Evolutionary conservation across 2,888 invertebrate genomes (phyloP).

Genomic region (Lasioglossum leucozonium): DNA sequence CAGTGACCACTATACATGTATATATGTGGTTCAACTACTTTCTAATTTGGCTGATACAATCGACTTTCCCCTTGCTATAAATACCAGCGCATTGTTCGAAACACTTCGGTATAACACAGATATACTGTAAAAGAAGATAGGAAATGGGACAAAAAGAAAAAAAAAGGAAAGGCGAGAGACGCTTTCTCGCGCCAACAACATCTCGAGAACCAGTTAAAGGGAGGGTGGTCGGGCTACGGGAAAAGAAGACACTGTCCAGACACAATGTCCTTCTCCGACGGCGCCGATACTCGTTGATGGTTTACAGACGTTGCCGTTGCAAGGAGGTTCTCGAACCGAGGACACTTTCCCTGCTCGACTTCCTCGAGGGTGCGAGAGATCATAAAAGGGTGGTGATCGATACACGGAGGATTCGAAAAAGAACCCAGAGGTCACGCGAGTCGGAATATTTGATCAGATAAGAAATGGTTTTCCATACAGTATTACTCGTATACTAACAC

Average conservation of each 20-base stretch:
- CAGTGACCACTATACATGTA: background rate
- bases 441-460: background rate
- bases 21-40: background rate
- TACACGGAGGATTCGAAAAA: conserved; percentile 7
- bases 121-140: background rate
- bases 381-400: background rate
- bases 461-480: too few relatives aligned
- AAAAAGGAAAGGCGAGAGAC: background rate
- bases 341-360: background rate
- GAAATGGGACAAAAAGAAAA: background rate
- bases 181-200: background rate
- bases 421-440: background rate
- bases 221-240: background rate
- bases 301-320: background rate
- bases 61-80: background rate
- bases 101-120: background rate
- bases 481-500: too few relatives aligned
- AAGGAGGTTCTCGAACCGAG: background rate
- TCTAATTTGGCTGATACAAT: conserved; percentile 6
- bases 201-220: background rate
- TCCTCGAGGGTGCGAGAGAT: background rate
- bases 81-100: background rate
- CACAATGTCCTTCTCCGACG: background rate
- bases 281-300: background rate
- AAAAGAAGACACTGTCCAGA: conserved; percentile 1